Percentiles rank a stretch among this genome's conserved stretches.
Conservation (phyloP, 2,888 invertebrate species). For the Seladonia tumulorum region DNA sequence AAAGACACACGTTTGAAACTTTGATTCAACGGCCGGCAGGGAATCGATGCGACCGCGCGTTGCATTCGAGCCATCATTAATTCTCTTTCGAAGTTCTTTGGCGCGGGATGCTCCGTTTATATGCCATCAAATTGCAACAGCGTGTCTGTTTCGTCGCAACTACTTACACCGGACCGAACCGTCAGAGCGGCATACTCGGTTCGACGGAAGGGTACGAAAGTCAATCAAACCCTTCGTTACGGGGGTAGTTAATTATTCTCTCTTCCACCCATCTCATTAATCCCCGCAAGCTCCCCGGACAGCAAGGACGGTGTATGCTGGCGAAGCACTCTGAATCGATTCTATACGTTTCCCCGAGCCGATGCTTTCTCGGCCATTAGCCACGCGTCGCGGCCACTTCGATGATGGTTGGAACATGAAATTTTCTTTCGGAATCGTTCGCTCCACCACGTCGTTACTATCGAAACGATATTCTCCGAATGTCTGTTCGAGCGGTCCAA, state of each 20-base stretch:
- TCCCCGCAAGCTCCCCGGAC: constrained; percentile 25
- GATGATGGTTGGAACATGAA: constrained; percentile 59
- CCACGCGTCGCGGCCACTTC: constrained; percentile 45
- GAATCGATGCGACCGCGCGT: not conserved
- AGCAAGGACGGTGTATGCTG: not conserved
- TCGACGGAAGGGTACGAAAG: constrained; percentile 7
- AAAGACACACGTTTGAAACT: not conserved
- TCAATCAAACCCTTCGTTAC: constrained; percentile 17
- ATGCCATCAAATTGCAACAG: constrained; percentile 6
- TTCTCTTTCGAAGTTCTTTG: not conserved
- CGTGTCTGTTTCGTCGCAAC: not conserved
- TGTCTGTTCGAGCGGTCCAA: no score
- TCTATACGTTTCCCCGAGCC: constrained; percentile 61
- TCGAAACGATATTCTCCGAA: no score
- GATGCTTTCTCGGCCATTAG: constrained; percentile 59
- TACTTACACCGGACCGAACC: not conserved
- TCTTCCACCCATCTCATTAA: not conserved
- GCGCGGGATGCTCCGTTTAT: not conserved
- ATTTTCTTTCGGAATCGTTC: constrained; percentile 63
- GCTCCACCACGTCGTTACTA: not conserved
- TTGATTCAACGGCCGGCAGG: not conserved
- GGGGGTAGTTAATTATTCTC: constrained; percentile 36
- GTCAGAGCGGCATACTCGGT: not conserved
- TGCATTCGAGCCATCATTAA: not conserved
- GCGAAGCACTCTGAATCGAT: constrained; percentile 41